Evolutionary conservation across 1,140 invertebrate species (phyloP).

Genomic region (Zeugodacus cucurbitae): DNA sequence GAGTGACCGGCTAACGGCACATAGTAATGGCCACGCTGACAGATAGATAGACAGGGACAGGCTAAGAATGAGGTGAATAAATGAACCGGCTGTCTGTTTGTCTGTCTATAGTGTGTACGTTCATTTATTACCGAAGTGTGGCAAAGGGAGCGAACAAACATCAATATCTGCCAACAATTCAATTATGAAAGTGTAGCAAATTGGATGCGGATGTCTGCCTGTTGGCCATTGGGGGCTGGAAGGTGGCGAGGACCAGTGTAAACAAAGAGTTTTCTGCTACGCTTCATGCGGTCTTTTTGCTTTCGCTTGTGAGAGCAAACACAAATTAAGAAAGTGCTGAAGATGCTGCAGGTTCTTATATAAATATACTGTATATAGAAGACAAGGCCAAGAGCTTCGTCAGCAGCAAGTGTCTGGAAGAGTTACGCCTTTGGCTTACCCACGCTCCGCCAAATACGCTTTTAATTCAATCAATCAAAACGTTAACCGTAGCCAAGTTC

Average conservation of each 20-base stretch:
- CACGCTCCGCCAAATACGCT: not conserved
- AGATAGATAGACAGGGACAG: not conserved
- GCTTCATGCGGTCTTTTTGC: too few species aligned
- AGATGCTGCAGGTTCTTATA: not conserved
- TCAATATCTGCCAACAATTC: conserved; percentile 20
- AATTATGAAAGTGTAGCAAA: conserved; percentile 34
- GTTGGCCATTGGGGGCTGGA: not conserved
- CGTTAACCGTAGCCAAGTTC: not conserved
- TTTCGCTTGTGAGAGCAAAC: not conserved
- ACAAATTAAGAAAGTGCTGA: not conserved
- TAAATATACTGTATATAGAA: not conserved
- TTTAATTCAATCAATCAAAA: conserved; percentile 26
- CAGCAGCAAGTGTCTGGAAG: not conserved
- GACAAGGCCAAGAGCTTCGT: too few species aligned
- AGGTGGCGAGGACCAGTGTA: not conserved
- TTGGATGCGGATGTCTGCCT: conserved; percentile 3
- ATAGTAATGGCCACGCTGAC: not conserved
- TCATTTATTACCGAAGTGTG: not conserved
- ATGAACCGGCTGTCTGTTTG: not conserved
- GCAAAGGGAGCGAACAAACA: not conserved
- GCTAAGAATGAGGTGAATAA: conserved; percentile 5
- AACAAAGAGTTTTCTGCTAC: not conserved
- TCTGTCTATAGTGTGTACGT: not conserved
- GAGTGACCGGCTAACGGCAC: not conserved
- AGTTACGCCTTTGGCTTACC: not conserved